A percentile compares a stretch with the other conserved stretches of the same genome.
Evolutionary conservation across 2,888 invertebrate species (phyloP).

Genomic region (Tetragonisca angustula): DNA sequence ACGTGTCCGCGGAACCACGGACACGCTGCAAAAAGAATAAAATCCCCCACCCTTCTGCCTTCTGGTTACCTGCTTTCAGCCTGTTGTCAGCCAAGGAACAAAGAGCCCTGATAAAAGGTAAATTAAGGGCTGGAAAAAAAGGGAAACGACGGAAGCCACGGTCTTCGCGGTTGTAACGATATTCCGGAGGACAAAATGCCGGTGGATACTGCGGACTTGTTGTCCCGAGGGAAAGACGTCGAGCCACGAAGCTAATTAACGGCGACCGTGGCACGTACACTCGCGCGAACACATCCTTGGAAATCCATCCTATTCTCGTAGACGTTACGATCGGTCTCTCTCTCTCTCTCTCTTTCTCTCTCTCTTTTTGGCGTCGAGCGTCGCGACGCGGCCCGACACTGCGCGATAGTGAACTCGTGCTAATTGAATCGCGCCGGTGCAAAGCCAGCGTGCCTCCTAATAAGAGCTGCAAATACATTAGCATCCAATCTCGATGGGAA

Average conservation of each 20-base stretch:
- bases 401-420: slow-evolving; percentile 46
- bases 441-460: slow-evolving; percentile 43
- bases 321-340: no score
- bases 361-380: background rate
- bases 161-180: slow-evolving; percentile 24
- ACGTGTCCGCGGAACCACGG: background rate
- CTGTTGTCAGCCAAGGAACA: background rate
- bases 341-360: no score
- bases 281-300: slow-evolving; percentile 30
- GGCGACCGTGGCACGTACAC: background rate
- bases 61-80: background rate
- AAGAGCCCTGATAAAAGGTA: background rate
- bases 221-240: slow-evolving; percentile 19
- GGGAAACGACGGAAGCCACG: background rate
- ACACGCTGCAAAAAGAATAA: background rate
- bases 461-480: slow-evolving; percentile 68
- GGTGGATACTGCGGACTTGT: background rate
- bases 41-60: background rate
- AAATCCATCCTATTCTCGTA: slow-evolving; percentile 34
- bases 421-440: slow-evolving; percentile 63
- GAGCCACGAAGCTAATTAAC: slow-evolving; percentile 49
- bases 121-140: background rate
- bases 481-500: slow-evolving; percentile 61
- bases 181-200: slow-evolving; percentile 17
- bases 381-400: background rate